Base-by-base conservation (phyloP, 2,888 invertebrate species). In the Abscondita cerata region DNA sequence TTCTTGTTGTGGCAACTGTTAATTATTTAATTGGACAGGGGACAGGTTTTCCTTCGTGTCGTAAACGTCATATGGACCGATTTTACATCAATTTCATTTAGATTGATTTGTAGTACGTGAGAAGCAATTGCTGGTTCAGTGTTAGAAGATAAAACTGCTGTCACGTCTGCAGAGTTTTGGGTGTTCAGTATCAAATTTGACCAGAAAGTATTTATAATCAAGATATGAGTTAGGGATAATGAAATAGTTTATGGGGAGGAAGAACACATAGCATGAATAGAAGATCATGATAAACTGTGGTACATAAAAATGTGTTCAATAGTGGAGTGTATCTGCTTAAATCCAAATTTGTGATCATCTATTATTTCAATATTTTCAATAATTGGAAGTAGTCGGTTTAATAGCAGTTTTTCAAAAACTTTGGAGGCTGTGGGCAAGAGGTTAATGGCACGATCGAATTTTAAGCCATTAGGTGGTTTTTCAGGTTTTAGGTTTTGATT, bases 171-270 rank as follows among this genome's bases (percentile, higher is more conserved):
- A 50, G 31, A 50, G 13, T 50, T 50, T 11, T 34, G 50, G 31
- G 25, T 31, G 34, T 12, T 50, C 33, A 33, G 31, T 16, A 33
- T 50, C 33, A 31, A 15, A 11, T 16, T 34, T 50, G 9, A 50
- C 13, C 16, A 33, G 50, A 50, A 50, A 50, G 31, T 50, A 33
- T 50, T 33, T 31, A 16, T 6, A 8, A 13, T 50, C 33, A 15
- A 34, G 50, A 47, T 50, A 50, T 9, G 34, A 50, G 11, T 31
- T 12, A 50, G 33, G 16, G 50, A 50, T 16, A 50, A 50, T 31
- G 16, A 34, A 50, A 13, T 50, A 50, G 16, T 50, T 50, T 31
- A 50, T 15, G n/a, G 34, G 50, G 25, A 50, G 18, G 13, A 47
- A 25, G n/a, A n/a, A n/a, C n/a, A n/a, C n/a, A n/a, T n/a, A n/a